Conservation (phyloP, 2,888 invertebrate species). For the Parnassius mnemosyne region DNA sequence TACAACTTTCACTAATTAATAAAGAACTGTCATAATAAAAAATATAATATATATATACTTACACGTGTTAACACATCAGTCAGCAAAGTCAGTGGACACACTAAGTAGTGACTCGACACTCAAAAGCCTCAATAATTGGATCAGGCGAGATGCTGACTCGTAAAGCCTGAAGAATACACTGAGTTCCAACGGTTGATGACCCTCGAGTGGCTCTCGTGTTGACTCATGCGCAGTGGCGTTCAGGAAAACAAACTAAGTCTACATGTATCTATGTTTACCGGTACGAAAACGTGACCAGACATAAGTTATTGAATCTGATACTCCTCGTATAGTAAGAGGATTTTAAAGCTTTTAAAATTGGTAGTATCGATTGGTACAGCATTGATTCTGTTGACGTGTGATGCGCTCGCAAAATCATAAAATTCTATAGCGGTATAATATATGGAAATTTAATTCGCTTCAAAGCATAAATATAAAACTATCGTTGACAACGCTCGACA, state of each 20-base stretch:
- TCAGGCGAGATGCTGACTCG: constrained; percentile 45
- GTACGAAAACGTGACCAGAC: constrained; percentile 13
- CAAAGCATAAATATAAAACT: too few species aligned
- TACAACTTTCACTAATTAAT: too few species aligned
- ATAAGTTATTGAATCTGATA: constrained; percentile 15
- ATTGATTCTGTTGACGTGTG: neutral
- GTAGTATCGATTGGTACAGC: neutral
- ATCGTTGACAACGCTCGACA: too few species aligned
- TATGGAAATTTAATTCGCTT: too few species aligned
- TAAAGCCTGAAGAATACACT: constrained; percentile 36
- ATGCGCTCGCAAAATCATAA: neutral
- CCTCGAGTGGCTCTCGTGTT: constrained; percentile 47
- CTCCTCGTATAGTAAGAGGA: neutral
- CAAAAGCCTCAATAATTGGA: constrained; percentile 42
- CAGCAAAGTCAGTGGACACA: constrained; percentile 3
- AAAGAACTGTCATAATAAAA: too few species aligned
- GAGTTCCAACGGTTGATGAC: constrained; percentile 32
- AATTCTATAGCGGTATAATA: too few species aligned
- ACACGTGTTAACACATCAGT: constrained; percentile 13
- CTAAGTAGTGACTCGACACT: constrained; percentile 8
- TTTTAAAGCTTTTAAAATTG: constrained; percentile 7
- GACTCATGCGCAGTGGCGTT: constrained; percentile 58
- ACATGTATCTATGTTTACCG: constrained; percentile 16
- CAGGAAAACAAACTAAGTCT: constrained; percentile 32
- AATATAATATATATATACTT: constrained; percentile 7